Evolutionary conservation across 1,140 invertebrate species (phyloP).

Genomic region (Rhopalosiphum maidis): DNA sequence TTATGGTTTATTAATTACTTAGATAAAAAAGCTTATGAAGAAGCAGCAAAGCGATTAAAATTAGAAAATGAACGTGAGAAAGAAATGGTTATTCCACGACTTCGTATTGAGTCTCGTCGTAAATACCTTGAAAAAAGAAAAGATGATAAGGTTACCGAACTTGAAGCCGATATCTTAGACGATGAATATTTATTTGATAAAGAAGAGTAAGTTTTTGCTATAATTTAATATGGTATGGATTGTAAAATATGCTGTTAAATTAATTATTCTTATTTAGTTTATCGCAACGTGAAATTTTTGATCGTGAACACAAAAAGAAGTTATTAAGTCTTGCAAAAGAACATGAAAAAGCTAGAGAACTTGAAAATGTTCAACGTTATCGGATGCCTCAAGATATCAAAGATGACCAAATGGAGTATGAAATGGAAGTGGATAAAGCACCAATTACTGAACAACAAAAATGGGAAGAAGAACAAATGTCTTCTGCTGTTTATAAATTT

Average conservation of each 20-base stretch:
- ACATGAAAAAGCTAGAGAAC: constrained; percentile 90
- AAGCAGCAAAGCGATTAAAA: constrained; percentile 90
- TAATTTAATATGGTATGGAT: neutral
- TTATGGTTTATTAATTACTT: constrained; percentile 35
- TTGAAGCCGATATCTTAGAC: constrained; percentile 94
- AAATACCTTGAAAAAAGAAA: constrained; percentile 96
- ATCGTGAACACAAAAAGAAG: constrained; percentile 90
- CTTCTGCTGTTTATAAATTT: constrained; percentile 89
- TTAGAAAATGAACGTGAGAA: constrained; percentile 80
- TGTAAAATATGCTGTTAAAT: neutral
- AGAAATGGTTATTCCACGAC: constrained; percentile 84
- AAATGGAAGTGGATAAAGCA: constrained; percentile 83
- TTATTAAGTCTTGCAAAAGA: constrained; percentile 90
- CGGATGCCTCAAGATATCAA: constrained; percentile 86
- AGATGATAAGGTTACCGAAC: constrained; percentile 93
- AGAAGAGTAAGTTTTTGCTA: constrained; percentile 70
- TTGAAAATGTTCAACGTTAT: constrained; percentile 92
- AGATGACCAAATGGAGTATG: constrained; percentile 82
- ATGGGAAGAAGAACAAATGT: constrained; percentile 98
- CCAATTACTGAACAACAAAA: constrained; percentile 94
- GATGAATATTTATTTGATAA: constrained; percentile 96
- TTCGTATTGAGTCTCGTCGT: constrained; percentile 88
- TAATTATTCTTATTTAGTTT: constrained; percentile 68
- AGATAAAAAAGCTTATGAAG: constrained; percentile 83
- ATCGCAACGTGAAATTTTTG: constrained; percentile 82